Evolutionary conservation across 2,888 invertebrate species (phyloP), one percentile per base, ranked within the genome.

Genomic region (Phalangium opilio): DNA sequence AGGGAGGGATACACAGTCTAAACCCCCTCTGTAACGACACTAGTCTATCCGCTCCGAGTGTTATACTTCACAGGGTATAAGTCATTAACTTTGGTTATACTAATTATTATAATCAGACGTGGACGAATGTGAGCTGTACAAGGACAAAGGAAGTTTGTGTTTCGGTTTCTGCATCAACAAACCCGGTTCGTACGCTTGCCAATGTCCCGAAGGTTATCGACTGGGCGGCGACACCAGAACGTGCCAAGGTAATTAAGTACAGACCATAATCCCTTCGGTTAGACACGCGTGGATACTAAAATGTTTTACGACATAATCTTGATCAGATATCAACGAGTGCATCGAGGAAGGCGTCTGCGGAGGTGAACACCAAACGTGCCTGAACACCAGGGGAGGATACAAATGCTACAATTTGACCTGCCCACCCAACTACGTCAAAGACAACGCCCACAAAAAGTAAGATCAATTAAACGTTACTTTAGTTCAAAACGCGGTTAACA

Each of bases 321-420:
- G 60, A 63, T 54, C 63, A 73, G 83, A 83, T 66, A 73, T 82
- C 51, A 78, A 83, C 60, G 83, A 83, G 66, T 83, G 83, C 60
- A 60, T 64, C 20, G 65, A 67, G 46, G 65, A 68, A 5, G 67
- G 62, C 14, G 61, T 62, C 3, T 72, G 72, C 54, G 58, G 60
- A 12, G 62, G 62, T 1, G 52, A 73, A 0, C 78, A 82, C 52
- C 76, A 81, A 57, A 62, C 84, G 43, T 96, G 96, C 62, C 79
- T 90, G 57, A 96, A 96, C 66, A 85, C 81, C 1, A 73, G 86
- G 49, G 96, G 96, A 1, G 74, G 82, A 48, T 85, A 77, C 69
- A 81, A 85, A 60, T 96, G 95, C 63, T 84, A 86, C 58, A 73
- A 73, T 15, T 82, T 95, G 53, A 71, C 75, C 41, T 96, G 96